Conservation (phyloP, 2,888 invertebrate genomes). For the Cecidostiba fungosa region DNA sequence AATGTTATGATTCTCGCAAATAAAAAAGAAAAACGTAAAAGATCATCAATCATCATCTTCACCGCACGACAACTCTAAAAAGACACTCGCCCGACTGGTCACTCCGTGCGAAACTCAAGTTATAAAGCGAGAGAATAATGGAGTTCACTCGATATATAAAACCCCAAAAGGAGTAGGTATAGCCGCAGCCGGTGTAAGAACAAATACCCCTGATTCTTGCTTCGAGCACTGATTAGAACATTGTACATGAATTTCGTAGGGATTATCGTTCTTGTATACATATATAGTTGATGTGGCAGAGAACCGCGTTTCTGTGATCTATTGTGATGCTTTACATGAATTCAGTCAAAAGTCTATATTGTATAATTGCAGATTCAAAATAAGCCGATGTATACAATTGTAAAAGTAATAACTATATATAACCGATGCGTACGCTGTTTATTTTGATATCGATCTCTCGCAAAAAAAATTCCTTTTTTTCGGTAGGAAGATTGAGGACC, state of each 20-base stretch:
- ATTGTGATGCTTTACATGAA: conserved; percentile 43
- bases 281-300: neutral
- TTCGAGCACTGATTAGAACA: neutral
- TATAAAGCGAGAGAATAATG: neutral
- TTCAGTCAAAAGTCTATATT: conserved; percentile 7
- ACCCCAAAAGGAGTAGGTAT: neutral
- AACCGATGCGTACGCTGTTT: neutral
- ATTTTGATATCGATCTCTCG: conserved; percentile 6
- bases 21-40: conserved; percentile 14
- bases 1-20: conserved; percentile 35
- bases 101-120: conserved; percentile 40
- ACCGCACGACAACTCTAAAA: conserved; percentile 50
- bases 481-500: conserved; percentile 2
- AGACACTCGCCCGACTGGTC: conserved; percentile 46
- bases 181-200: neutral
- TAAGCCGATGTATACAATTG: neutral
- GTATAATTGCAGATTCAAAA: neutral
- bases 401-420: neutral
- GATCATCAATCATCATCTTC: conserved; percentile 46
- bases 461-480: neutral
- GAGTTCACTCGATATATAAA: too few species aligned
- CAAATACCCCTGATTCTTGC: neutral
- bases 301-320: conserved; percentile 46
- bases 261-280: neutral
- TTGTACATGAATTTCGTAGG: neutral